Evolutionary conservation across 2,888 invertebrate genomes (phyloP).

Genomic region (Tridacna crocea): DNA sequence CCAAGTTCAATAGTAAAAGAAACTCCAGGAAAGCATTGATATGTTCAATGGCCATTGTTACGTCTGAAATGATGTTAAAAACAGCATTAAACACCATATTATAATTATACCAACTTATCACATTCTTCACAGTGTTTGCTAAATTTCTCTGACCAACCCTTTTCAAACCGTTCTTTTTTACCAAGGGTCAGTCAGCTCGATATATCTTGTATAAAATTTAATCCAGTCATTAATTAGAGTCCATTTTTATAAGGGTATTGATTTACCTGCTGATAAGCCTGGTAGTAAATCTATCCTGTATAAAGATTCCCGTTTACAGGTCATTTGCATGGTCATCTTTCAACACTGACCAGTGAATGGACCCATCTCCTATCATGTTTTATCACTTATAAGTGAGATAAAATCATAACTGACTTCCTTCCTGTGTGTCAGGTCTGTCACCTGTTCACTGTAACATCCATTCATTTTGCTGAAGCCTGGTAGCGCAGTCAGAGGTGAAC

Average conservation of each 20-base stretch:
- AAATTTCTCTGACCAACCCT: background rate
- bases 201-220: too few species aligned
- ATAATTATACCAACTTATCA: background rate
- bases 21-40: too few species aligned
- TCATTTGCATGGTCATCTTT: slow-evolving; percentile 23
- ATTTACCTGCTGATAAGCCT: slow-evolving; percentile 23
- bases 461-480: too few species aligned
- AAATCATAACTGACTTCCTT: slow-evolving; percentile 17
- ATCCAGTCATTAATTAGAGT: background rate
- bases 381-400: slow-evolving; percentile 19
- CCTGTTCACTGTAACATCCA: slow-evolving; percentile 10
- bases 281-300: slow-evolving; percentile 17
- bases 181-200: background rate
- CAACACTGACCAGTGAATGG: slow-evolving; percentile 10
- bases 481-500: too few species aligned
- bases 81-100: too few species aligned
- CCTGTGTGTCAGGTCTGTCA: slow-evolving; percentile 6
- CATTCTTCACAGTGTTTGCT: background rate
- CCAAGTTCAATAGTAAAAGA: too few species aligned
- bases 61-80: too few species aligned
- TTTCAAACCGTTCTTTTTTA: background rate
- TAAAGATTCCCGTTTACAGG: slow-evolving; percentile 10
- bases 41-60: too few species aligned
- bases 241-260: background rate
- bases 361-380: background rate